Percentiles rank a stretch among this genome's conserved stretches.
These are phyloP conservation scores for Carterocephalus palaemon DNA, from an alignment of 2,888 invertebrate species.

Conservation along the genomic window DNA sequence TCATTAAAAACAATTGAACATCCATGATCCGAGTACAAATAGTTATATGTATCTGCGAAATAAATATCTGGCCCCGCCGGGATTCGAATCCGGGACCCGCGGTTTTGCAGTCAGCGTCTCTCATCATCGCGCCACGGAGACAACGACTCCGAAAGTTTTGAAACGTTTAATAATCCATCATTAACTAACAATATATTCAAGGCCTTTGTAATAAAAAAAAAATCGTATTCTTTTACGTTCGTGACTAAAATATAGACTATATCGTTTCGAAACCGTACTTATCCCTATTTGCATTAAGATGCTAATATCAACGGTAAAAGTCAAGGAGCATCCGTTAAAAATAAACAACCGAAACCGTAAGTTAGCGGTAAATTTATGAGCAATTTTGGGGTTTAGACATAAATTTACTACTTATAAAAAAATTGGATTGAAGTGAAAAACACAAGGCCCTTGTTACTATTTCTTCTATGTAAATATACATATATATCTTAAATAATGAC, in stretches of 20 bases:
- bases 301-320: constrained; percentile 53
- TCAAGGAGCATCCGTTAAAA: constrained; percentile 52
- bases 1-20: no score
- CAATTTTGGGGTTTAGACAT: constrained; percentile 34
- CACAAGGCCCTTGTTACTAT: no score
- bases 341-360: constrained; percentile 34
- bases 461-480: no score
- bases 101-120: no score
- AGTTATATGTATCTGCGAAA: no score
- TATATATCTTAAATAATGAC: no score
- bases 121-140: no score
- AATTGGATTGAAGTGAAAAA: no score
- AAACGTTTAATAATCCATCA: neutral
- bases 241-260: constrained; percentile 56
- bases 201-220: constrained; percentile 48
- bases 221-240: constrained; percentile 39
- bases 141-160: no score
- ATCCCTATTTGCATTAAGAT: constrained; percentile 49
- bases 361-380: constrained; percentile 42
- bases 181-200: constrained; percentile 41
- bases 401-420: constrained; percentile 9
- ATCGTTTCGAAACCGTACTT: constrained; percentile 44
- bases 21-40: no score
- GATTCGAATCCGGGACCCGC: no score
- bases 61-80: no score